phyloP scores from a whole-genome alignment of 2,888 invertebrate genomes.

The Drosophila vallismaia region DNA sequence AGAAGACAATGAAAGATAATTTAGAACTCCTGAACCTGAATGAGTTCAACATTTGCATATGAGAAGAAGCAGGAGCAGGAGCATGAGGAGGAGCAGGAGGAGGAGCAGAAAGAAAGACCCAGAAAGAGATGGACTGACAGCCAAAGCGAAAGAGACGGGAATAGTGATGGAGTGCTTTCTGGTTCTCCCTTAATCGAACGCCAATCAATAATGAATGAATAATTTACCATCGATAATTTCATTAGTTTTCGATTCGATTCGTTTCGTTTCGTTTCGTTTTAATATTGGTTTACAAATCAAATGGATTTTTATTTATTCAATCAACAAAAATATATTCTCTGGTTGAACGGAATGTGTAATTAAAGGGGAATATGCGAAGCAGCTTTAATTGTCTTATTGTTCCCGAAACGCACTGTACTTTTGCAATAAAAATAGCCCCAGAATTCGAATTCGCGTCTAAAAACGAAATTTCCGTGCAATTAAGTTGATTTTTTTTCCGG shows the following conservation, averaged over 20 bases:
- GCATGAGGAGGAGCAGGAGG: not conserved
- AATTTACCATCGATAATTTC: conserved; percentile 18
- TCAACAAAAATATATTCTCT: too few relatives aligned
- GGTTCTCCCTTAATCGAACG: not conserved
- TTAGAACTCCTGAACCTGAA: conserved; percentile 37
- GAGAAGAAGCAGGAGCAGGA: not conserved
- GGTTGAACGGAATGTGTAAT: not conserved
- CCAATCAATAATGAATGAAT: conserved; percentile 22
- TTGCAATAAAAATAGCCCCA: not conserved
- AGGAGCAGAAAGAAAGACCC: not conserved
- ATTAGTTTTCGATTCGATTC: conserved; percentile 8
- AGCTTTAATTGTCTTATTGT: not conserved
- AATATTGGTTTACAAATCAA: too few relatives aligned
- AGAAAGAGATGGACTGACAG: not conserved
- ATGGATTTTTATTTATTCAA: too few relatives aligned
- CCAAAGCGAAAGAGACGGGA: not conserved
- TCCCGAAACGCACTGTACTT: conserved; percentile 26
- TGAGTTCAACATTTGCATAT: conserved; percentile 26
- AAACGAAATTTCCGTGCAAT: not conserved
- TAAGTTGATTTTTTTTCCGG: not conserved
- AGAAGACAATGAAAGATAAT: conserved; percentile 54
- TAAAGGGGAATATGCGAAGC: not conserved
- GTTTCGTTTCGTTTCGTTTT: not conserved
- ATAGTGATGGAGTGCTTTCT: not conserved
- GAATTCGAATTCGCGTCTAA: not conserved